phyloP scores from a whole-genome alignment of 2,888 invertebrate species.

The Aphrophora alni region DNA sequence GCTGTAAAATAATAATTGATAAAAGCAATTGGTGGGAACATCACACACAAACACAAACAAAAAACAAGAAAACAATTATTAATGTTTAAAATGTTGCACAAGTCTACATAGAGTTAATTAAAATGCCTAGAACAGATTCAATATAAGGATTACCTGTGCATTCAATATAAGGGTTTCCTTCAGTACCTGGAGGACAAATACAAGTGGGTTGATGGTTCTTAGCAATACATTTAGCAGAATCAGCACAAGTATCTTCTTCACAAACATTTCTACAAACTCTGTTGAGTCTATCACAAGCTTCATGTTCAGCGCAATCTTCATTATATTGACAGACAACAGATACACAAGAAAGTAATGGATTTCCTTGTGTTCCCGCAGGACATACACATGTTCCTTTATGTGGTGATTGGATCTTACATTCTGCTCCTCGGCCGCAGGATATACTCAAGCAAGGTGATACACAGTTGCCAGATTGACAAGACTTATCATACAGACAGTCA shows the following conservation, averaged over 20 bases:
- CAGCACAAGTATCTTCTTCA: conserved; percentile 80
- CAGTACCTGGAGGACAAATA: conserved; percentile 74
- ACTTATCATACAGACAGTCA: conserved; percentile 85
- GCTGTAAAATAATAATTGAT: too few relatives aligned
- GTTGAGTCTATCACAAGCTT: conserved; percentile 84
- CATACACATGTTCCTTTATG: conserved; percentile 84
- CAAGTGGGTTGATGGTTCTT: conserved; percentile 80
- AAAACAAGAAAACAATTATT: too few relatives aligned
- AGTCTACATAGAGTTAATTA: too few relatives aligned
- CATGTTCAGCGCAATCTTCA: conserved; percentile 85
- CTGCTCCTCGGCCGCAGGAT: conserved; percentile 80
- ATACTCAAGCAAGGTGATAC: conserved; percentile 75
- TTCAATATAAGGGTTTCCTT: conserved; percentile 79
- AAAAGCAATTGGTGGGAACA: neutral
- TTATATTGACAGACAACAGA: conserved; percentile 85
- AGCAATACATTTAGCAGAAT: conserved; percentile 77
- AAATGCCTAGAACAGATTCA: too few relatives aligned
- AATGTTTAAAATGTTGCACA: too few relatives aligned
- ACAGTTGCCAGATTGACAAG: conserved; percentile 80
- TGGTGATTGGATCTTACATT: conserved; percentile 74
- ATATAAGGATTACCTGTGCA: conserved; percentile 66
- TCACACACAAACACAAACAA: too few relatives aligned
- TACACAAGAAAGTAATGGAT: conserved; percentile 70
- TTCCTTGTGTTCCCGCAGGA: conserved; percentile 71
- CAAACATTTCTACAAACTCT: conserved; percentile 83